Base-by-base conservation (phyloP, 2,888 invertebrate genomes). In the Micoletzkya japonica region DNA sequence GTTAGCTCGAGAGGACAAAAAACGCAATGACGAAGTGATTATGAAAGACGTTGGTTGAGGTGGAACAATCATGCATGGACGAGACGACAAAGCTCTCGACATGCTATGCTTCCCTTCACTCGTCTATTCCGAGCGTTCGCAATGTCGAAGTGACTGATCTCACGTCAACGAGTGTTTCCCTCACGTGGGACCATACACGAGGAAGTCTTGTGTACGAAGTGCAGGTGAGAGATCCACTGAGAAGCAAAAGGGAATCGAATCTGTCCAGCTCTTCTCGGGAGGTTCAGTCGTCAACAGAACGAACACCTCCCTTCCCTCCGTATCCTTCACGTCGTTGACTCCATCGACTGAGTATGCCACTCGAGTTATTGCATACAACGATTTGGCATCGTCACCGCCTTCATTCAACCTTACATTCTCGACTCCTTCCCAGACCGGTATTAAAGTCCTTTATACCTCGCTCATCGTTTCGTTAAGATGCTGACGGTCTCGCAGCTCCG, bases 351-450 rank as follows among this genome's bases (percentile, higher is more conserved):
- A 20, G 26, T 66, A 66, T 54, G 17, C 57, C n/a, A 74, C 73
- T 32, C 70, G 75, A n/a, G 75, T 77, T 4, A 71, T 72, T 30
- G 77, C 75, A 7, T 72, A 73, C 56, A 76, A 73, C 59, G 60
- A 49, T 14, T 64, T 56, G 37, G 76, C 77, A 28, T 72, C 71
- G 44, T 73, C 76, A 17, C 77, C 77, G 2, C 75, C 77, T 32
- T 76, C 77, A 34, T 79, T 74, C 74, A 79, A 79, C 39, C 60
- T 76, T 14, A 75, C 75, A 6, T 79, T 79, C 72, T 71, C 73
- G 0, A 78, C 79, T 24, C 72, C 61, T 44, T 70, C 75, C 4
- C 67, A 72, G 24, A 68, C 71, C 10, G 36, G 73, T 66, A 37
- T 54, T 24, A 54, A 14, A 44, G 14, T 44, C 20, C 20, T 14